Evolutionary conservation across 2,113 vertebrate species (phyloP), one percentile per base, ranked within the genome.

Genomic region (Fulica atra): DNA sequence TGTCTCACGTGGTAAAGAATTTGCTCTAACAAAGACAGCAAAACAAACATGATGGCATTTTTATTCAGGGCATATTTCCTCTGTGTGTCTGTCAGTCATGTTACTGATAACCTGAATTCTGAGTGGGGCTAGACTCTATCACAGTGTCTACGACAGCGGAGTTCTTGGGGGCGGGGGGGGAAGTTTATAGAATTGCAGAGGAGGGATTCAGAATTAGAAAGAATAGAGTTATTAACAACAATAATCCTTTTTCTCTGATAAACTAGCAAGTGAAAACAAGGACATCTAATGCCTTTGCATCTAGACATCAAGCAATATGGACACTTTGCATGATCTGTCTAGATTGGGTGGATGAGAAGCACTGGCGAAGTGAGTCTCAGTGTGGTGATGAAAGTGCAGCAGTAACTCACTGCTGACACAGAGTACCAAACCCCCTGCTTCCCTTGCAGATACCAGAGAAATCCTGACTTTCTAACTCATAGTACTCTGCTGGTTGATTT

Each of bases 1-100:
- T 26, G 42, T 77, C 69, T 71, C 78, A 31, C 11, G 23, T n/a
- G 66, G 54, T 71, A 68, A 93, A 81, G 53, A 84, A 53, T 68
- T 70, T 70, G 21, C 53, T 84, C 69, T 68, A 64, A 77, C 33
- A 73, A 93, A 86, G 35, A 33, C 2, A 3, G 50, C 31, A 77
- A 93, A 95, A 60, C 51, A 92, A 96, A 89, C 69, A 73, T 1
- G 5, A 33, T 68, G 69, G 36, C 33, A 36, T 84, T 95, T 92
- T 68, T 60, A 38, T 51, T 78, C 38, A 74, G 68, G 33, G n/a
- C 46, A 18, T 92, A 61, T 89, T 96, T 77, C 59, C 90, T 92
- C 79, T 86, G 57, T 44, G 4, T 60, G 61, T 63, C 65, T 92
- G 57, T 83, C 88, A 53, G 61, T 69, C 57, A 25, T 6, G 20